Percentiles rank a stretch among this genome's conserved stretches.
Conservation (phyloP, 2,113 vertebrate species). For the Plotosus lineatus region DNA sequence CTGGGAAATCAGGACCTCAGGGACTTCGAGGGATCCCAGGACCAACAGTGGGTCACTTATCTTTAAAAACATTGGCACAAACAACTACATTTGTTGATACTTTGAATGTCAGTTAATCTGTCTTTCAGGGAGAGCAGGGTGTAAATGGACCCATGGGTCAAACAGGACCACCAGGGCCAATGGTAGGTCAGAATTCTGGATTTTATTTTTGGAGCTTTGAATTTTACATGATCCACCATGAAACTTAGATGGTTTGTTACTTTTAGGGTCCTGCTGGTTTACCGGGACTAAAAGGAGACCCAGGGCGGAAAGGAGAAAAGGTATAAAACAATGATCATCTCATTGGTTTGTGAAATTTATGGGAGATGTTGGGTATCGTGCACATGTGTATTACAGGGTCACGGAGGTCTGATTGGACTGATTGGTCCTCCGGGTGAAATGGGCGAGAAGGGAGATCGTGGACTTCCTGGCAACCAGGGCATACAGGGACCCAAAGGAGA, state of each 20-base stretch:
- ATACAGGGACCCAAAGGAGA: slow-evolving; percentile 89
- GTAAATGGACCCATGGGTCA: slow-evolving; percentile 89
- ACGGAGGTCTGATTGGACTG: slow-evolving; percentile 92
- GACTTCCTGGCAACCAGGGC: slow-evolving; percentile 90
- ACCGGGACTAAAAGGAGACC: slow-evolving; percentile 90
- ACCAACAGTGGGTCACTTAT: slow-evolving; percentile 80
- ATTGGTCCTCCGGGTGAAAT: slow-evolving; percentile 93
- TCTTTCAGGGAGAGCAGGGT: slow-evolving; percentile 91
- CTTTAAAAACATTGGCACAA: background rate
- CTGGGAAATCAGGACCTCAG: slow-evolving; percentile 86
- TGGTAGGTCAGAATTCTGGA: slow-evolving; percentile 75
- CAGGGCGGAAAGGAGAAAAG: slow-evolving; percentile 93
- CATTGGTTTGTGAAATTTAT: background rate
- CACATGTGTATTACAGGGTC: slow-evolving; percentile 76
- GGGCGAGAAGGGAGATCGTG: slow-evolving; percentile 95
- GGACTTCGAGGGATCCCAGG: slow-evolving; percentile 93
- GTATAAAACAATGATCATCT: slow-evolving; percentile 59
- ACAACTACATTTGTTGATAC: background rate
- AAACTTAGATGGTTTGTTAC: background rate
- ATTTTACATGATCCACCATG: background rate
- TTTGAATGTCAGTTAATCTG: slow-evolving; percentile 31
- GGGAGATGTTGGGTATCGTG: slow-evolving; percentile 11
- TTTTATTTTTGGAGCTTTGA: background rate
- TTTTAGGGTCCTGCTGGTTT: slow-evolving; percentile 87
- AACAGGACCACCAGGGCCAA: slow-evolving; percentile 89